phyloP scores from a whole-genome alignment of 1,140 invertebrate species.

The Lepidurus apus region DNA sequence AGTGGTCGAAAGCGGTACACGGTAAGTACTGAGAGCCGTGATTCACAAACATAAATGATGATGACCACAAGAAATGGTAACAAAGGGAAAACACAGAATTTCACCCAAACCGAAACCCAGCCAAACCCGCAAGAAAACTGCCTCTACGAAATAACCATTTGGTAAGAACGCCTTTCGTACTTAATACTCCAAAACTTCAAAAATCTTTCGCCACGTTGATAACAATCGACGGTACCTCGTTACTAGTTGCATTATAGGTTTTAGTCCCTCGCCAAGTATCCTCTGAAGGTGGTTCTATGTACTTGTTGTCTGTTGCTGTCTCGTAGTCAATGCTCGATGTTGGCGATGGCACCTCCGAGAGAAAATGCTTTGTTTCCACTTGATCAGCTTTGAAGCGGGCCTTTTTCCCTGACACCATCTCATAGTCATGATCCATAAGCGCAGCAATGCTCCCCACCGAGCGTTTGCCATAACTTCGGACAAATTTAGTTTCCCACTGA shows the following conservation, averaged over 20 bases:
- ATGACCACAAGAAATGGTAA: background rate
- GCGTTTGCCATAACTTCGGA: background rate
- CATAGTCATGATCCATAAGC: conserved; percentile 5
- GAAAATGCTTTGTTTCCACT: background rate
- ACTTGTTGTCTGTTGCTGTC: background rate
- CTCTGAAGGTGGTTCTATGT: background rate
- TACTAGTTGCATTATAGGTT: background rate
- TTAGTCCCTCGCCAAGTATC: background rate
- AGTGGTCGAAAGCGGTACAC: background rate
- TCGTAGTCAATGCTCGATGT: conserved; percentile 1
- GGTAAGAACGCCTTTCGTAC: background rate
- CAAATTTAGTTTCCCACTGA: background rate
- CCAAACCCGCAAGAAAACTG: background rate
- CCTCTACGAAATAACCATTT: background rate
- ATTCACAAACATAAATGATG: conserved; percentile 6
- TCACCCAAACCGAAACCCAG: conserved; percentile 6
- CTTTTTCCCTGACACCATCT: conserved; percentile 11
- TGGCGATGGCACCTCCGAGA: background rate
- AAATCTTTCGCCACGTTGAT: background rate
- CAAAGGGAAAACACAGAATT: background rate
- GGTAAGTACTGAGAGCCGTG: conserved; percentile 4
- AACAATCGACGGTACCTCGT: conserved; percentile 6
- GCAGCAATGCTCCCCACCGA: background rate
- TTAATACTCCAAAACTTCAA: background rate
- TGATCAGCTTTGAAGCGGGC: background rate